Evolutionary conservation across 2,888 invertebrate genomes (phyloP), one percentile per base, ranked within the genome.

Genomic region (Halictus quadricinctus): DNA sequence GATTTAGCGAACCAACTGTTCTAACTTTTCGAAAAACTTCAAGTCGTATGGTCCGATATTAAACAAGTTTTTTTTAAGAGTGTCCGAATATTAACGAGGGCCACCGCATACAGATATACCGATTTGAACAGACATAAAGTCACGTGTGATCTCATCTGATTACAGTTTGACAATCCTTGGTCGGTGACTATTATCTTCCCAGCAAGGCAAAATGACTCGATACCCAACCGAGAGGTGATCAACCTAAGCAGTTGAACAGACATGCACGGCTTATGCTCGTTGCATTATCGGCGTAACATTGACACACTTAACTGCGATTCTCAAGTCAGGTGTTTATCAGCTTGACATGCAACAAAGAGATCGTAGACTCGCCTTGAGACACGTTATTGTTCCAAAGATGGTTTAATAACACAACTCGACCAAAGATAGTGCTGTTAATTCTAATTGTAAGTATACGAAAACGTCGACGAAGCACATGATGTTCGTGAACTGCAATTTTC

Each of bases 281-380:
- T 79, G 82, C 54, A 83, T 74, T 78, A 81, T 82, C 75, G 58
- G 41, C 73, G 83, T 89, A 90, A 89, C 89, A 89, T 88, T 86
- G 86, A 88, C 86, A 87, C 50, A 85, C 79, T 87, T 87, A 74
- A 60, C 78, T 8, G 13, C 41, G 74, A 80, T 72, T 87, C 83
- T 74, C 80, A 43, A 75, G 87, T 79, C 78, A 84, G 75, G 72
- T 82, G 50, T 83, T 83, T 86, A 81, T 41, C 81, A 25, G 50
- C 48, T 21, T 41, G 70, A 69, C 58, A 74, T 70, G 78, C 69
- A 81, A 81, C 76, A 36, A 72, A 72, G 18, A 72, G 50, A 18
- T 36, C 48, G 72, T 50, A 4, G 72, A 29, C 41, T 69, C 41
- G 41, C 69, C 69, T 69, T n/a, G 69, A 41, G 18, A 21, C 69